phyloP scores from a whole-genome alignment of 2,113 vertebrate species.

The Cyprinodon brontotheroides region DNA sequence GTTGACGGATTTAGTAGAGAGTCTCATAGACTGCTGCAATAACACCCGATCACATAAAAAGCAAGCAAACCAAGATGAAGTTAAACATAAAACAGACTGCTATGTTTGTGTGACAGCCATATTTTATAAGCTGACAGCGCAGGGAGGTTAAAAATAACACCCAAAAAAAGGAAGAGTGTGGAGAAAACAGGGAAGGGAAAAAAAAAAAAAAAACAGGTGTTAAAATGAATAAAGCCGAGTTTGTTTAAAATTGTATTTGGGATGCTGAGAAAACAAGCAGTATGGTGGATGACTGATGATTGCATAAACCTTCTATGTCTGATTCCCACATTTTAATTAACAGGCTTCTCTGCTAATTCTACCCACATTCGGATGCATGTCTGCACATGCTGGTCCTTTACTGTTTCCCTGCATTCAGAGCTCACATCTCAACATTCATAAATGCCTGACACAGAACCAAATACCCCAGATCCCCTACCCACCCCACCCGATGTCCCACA shows the following conservation, averaged over 20 bases:
- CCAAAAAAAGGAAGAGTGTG: slow-evolving; percentile 51
- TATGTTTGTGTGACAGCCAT: slow-evolving; percentile 41
- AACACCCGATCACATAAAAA: slow-evolving; percentile 26
- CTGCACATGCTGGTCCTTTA: slow-evolving; percentile 24
- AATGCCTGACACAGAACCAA: neutral
- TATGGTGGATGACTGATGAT: slow-evolving; percentile 10
- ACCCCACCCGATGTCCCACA: neutral
- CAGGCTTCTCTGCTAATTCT: slow-evolving; percentile 46
- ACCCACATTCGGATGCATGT: slow-evolving; percentile 30
- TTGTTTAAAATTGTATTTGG: slow-evolving; percentile 31
- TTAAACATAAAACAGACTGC: slow-evolving; percentile 27
- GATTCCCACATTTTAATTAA: slow-evolving; percentile 59
- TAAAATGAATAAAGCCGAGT: slow-evolving; percentile 35
- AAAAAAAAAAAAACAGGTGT: slow-evolving; percentile 17
- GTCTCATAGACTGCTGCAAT: neutral
- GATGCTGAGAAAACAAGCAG: slow-evolving; percentile 19
- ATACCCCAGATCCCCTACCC: neutral
- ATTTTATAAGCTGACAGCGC: slow-evolving; percentile 47
- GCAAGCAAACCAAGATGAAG: slow-evolving; percentile 19
- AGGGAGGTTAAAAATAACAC: slow-evolving; percentile 64
- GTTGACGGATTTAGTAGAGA: slow-evolving; percentile 17
- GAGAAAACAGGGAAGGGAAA: slow-evolving; percentile 45
- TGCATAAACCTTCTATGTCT: slow-evolving; percentile 43
- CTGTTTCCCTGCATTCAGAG: slow-evolving; percentile 6
- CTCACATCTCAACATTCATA: slow-evolving; percentile 9